A percentile compares a stretch with the other conserved stretches of the same genome.
These are phyloP conservation scores for Lepus americanus DNA, from an alignment of 2,113 vertebrate genomes.

Conservation along the genomic window DNA sequence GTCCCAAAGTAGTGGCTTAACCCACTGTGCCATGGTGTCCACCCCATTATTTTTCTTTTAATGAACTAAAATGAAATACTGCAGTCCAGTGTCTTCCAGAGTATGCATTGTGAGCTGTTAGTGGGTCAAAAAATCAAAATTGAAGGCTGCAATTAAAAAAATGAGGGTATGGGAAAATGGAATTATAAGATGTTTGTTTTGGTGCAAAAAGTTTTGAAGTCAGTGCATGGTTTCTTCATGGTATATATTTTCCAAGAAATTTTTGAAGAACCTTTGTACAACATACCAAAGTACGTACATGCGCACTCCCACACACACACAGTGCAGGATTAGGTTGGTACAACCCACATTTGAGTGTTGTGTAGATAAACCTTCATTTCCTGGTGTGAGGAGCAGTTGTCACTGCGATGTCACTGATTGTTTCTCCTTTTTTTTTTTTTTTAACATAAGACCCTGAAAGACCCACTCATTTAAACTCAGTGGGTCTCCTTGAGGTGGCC, in stretches of 20 bases:
- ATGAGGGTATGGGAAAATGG: no score
- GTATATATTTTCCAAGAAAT: no score
- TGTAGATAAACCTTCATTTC: background rate
- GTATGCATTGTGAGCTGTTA: background rate
- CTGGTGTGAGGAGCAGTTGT: background rate
- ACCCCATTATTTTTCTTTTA: slow-evolving; percentile 30
- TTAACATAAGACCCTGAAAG: no score
- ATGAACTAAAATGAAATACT: slow-evolving; percentile 53
- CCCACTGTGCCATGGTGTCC: no score
- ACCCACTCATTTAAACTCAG: background rate
- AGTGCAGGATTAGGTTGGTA: background rate
- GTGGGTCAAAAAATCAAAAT: background rate
- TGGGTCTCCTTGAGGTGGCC: background rate
- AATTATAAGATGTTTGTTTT: no score
- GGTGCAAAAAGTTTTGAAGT: no score
- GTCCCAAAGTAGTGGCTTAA: no score
- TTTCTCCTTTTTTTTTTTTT: slow-evolving; percentile 32
- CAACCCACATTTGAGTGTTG: background rate
- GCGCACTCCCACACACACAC: background rate
- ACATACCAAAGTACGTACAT: background rate
- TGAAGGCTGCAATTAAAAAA: background rate
- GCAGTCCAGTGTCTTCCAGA: slow-evolving; percentile 23
- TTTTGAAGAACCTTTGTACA: no score
- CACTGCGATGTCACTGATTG: background rate
- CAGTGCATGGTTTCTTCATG: no score